These are phyloP conservation scores for Lates calcarifer DNA, from an alignment of 2,113 vertebrate species.

Conservation along the genomic window DNA sequence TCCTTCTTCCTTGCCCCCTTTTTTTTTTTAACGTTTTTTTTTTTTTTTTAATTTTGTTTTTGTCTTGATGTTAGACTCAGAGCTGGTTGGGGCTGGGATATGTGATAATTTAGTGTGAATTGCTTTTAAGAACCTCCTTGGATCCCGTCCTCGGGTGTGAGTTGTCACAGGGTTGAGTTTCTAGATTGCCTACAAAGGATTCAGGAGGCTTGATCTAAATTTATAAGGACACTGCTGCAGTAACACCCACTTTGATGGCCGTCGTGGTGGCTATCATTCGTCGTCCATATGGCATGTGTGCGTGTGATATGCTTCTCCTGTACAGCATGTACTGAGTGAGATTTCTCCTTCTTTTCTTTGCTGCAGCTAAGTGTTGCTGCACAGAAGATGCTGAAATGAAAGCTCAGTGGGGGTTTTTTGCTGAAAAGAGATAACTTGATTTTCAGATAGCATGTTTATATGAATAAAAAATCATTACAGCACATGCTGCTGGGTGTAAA, in stretches of 20 bases:
- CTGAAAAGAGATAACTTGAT: conserved; percentile 46
- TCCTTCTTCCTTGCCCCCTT: conserved; percentile 27
- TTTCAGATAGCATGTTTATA: conserved; percentile 46
- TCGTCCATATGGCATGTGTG: conserved; percentile 67
- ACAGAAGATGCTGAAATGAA: conserved; percentile 38
- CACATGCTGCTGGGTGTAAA: conserved; percentile 67
- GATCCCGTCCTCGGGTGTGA: conserved; percentile 60
- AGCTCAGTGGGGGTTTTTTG: background rate
- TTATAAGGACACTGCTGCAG: conserved; percentile 67
- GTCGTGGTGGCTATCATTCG: conserved; percentile 63
- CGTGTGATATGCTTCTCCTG: conserved; percentile 61
- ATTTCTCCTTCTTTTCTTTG: background rate
- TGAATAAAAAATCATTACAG: conserved; percentile 56
- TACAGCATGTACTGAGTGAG: conserved; percentile 35
- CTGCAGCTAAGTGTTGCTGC: conserved; percentile 20
- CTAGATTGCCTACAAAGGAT: conserved; percentile 61
- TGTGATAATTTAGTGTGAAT: conserved; percentile 77
- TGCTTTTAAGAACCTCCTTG: conserved; percentile 65
- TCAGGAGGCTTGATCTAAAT: conserved; percentile 70
- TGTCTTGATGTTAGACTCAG: conserved; percentile 41
- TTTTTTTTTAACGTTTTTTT: conserved; percentile 31
- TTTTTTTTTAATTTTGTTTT: conserved; percentile 29
- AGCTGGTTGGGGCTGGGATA: conserved; percentile 49
- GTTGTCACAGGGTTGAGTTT: conserved; percentile 65
- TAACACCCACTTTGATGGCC: conserved; percentile 71